Evolutionary conservation across 2,113 vertebrate genomes (phyloP).

Genomic region (Rhinolophus ferrumequinum): DNA sequence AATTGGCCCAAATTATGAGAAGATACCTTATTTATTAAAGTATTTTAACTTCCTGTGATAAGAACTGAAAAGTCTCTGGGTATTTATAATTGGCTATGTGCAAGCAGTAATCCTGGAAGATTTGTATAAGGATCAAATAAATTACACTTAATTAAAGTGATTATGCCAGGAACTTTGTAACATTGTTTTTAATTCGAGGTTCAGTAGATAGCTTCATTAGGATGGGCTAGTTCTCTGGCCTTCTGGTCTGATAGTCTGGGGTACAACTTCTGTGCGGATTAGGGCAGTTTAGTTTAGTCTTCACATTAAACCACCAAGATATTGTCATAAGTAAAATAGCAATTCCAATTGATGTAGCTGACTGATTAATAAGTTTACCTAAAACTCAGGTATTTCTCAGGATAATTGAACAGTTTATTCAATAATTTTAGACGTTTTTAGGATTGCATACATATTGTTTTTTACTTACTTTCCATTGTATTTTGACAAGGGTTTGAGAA

Average conservation of each 20-base stretch:
- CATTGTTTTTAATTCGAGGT: slow-evolving; percentile 75
- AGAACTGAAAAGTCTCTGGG: slow-evolving; percentile 77
- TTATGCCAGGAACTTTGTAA: slow-evolving; percentile 78
- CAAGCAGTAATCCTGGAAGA: slow-evolving; percentile 76
- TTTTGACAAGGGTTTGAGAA: not conserved
- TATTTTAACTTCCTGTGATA: slow-evolving; percentile 78
- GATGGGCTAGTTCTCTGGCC: slow-evolving; percentile 57
- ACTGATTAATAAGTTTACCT: slow-evolving; percentile 67
- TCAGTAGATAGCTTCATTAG: slow-evolving; percentile 60
- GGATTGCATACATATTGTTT: not conserved
- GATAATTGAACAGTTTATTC: not conserved
- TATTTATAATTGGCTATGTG: slow-evolving; percentile 82
- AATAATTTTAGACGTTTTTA: not conserved
- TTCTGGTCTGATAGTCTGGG: slow-evolving; percentile 54
- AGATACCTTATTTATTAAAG: slow-evolving; percentile 81
- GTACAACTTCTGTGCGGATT: slow-evolving; percentile 55
- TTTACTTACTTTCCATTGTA: not conserved
- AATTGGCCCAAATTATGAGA: slow-evolving; percentile 64
- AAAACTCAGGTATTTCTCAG: slow-evolving; percentile 62
- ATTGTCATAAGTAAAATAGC: slow-evolving; percentile 72
- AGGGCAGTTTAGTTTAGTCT: slow-evolving; percentile 63
- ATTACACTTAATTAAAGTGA: slow-evolving; percentile 81
- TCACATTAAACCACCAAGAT: slow-evolving; percentile 65
- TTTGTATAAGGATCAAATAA: slow-evolving; percentile 81
- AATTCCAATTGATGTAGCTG: slow-evolving; percentile 71